Percentiles rank a stretch among this genome's conserved stretches.
Conservation (phyloP, 2,113 vertebrate species). For the Cairina moschata region DNA sequence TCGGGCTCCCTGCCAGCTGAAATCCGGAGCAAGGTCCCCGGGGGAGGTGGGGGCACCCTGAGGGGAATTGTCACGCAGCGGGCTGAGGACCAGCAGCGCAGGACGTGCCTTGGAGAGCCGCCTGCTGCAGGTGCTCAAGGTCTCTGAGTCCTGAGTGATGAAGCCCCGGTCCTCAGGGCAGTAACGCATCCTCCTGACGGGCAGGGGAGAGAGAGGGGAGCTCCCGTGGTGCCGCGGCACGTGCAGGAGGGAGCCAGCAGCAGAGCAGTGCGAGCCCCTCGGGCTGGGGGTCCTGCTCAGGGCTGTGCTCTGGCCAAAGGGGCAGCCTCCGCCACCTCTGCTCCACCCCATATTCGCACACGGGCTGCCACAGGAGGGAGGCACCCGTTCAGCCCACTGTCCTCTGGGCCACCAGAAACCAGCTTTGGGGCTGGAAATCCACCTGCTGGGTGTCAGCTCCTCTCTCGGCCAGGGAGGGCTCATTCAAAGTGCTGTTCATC, state of each 20-base stretch:
- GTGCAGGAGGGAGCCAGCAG: neutral
- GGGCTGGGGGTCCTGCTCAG: neutral
- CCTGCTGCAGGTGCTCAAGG: neutral
- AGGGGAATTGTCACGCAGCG: neutral
- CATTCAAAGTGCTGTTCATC: neutral
- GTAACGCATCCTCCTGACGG: neutral
- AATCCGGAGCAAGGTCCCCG: neutral
- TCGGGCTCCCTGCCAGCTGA: neutral
- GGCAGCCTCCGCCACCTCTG: neutral
- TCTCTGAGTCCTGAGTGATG: neutral
- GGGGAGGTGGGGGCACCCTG: neutral
- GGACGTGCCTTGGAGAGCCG: neutral
- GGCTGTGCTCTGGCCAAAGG: neutral
- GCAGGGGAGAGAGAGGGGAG: neutral
- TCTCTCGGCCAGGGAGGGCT: neutral
- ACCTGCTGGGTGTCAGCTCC: neutral
- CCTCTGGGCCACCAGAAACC: neutral
- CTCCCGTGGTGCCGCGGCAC: neutral
- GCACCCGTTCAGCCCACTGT: neutral
- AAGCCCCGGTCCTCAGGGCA: neutral
- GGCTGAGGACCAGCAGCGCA: neutral
- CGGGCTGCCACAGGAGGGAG: neutral
- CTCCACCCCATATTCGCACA: neutral
- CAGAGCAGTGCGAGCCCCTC: neutral
- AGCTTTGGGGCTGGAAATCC: neutral